Base-by-base conservation (phyloP, 2,888 invertebrate species). In the Scrobipalpa costella region DNA sequence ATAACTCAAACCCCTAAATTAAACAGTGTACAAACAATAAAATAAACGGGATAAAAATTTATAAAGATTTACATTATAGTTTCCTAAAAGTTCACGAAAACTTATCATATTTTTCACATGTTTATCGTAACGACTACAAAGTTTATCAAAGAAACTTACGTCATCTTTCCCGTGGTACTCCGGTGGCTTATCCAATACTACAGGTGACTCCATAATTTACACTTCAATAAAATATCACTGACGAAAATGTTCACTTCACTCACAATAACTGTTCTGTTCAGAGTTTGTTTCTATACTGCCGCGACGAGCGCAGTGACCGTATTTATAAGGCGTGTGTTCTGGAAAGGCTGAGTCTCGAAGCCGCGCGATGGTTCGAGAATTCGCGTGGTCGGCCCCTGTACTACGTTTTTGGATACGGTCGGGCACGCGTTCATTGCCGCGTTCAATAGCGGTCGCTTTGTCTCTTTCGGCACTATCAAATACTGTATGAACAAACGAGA, bases 111-210 rank as follows among this genome's bases (percentile, higher is more conserved):
- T 21, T n/a, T 44, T 21, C 36, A 57, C 19, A 19, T 11, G 50
- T 17, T 21, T 9, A 50, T 38, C 17, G 13, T 19, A 44, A 59
- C 2, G 7, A 21, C 15, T 17, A 8, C 11, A 36, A 58, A 40
- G 44, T 44, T 19, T 40, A 58, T 55, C n/a, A 59, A 44, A 59
- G 5, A 19, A 44, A 60, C 60, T 60, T 60, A 60, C 60, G 68
- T 75, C 79, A 69, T 83, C 79, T 71, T 80, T 86, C 71, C 90
- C 92, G 79, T 90, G 91, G 82, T 93, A 93, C 80, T 93, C 93
- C 73, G 92, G 91, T 73, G 93, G 92, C 78, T 91, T 92, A 85
- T 93, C 93, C 85, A 93, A 77, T 82, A 93, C 92, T 85, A 93
- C 92, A 76, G 93, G 93, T 67, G 93, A 93, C 84, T 93, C 93